Base-by-base conservation (phyloP, 2,113 vertebrate genomes). In the Aplodontia rufa region DNA sequence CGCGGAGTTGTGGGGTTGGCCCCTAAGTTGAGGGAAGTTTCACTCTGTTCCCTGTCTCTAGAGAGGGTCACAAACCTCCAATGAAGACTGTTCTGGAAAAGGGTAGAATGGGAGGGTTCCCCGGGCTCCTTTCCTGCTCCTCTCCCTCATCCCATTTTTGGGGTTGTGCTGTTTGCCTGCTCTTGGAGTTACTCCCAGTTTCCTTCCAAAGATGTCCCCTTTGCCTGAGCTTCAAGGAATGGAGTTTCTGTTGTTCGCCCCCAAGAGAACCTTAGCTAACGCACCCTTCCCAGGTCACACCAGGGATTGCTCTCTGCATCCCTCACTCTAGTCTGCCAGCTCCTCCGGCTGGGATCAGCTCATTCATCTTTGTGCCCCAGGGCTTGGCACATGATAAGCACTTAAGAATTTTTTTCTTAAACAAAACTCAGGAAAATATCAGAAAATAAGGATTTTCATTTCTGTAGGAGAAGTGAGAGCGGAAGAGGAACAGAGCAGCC, bases 211-310 rank as follows among this genome's bases (percentile, higher is more conserved):
- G 64, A 58, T 64, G 30, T 7, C 8, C 24, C n/a, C 26, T 75
- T 83, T 58, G 37, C 87, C 47, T 51, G 83, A 89, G 12, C n/a
- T 78, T 24, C n/a, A 80, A 37, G 26, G n/a, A 74, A n/a, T 19
- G 55, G 42, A 86, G 55, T 79, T 94, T 92, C 42, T 80, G 62
- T 90, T 80, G 28, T 60, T 68, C 76, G 75, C 32, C 35, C 22
- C 3, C 0, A 0, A 64, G 53, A 68, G 24, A 69, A 30, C 26
- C 42, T 51, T 20, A 37, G n/a, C 28, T 14, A 22, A 7, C 13
- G 1, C 9, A 17, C n/a, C 62, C 30, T n/a, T n/a, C n/a, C n/a
- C n/a, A n/a, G n/a, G n/a, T n/a, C n/a, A n/a, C n/a, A n/a, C n/a
- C n/a, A n/a, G n/a, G n/a, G n/a, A n/a, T n/a, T 30, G 32, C 17